phyloP scores from a whole-genome alignment of 2,797 vertebrate species.

The Cacajao melanocephalus region DNA sequence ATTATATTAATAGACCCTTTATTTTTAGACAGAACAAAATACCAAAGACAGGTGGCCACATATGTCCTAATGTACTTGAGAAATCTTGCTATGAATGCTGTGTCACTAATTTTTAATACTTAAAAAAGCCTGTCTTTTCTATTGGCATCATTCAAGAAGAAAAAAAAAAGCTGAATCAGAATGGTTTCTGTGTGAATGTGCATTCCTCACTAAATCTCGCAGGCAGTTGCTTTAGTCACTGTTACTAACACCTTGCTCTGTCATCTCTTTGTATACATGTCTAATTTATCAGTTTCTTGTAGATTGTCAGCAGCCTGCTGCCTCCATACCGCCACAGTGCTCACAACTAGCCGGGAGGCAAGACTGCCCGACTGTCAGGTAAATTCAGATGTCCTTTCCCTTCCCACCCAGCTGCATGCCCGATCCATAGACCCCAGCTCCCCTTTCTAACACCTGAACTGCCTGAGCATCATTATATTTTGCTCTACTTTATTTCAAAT shows the following conservation, averaged over 20 bases:
- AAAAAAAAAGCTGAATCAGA: neutral
- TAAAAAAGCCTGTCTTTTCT: slow-evolving; percentile 4
- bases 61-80: slow-evolving; percentile 22
- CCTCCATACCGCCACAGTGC: slow-evolving; percentile 96
- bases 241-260: slow-evolving; percentile 90
- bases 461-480: neutral
- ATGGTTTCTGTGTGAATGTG: slow-evolving; percentile 66
- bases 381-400: slow-evolving; percentile 82
- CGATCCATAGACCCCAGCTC: neutral
- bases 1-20: neutral
- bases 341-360: slow-evolving; percentile 95
- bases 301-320: slow-evolving; percentile 99
- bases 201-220: slow-evolving; percentile 88
- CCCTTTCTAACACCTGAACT: neutral
- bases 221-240: slow-evolving; percentile 73
- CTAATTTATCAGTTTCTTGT: slow-evolving; percentile 99
- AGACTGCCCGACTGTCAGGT: slow-evolving; percentile 92
- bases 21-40: slow-evolving; percentile 16
- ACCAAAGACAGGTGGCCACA: neutral
- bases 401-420: slow-evolving; percentile 79
- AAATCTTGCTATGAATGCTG: slow-evolving; percentile 11
- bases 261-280: slow-evolving; percentile 97
- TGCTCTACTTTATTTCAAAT: slow-evolving; percentile 18
- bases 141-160: slow-evolving; percentile 3
- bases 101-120: slow-evolving; percentile 28